Conservation (phyloP, 2,797 vertebrate genomes). For the Melanotaenia parkinsoni region DNA sequence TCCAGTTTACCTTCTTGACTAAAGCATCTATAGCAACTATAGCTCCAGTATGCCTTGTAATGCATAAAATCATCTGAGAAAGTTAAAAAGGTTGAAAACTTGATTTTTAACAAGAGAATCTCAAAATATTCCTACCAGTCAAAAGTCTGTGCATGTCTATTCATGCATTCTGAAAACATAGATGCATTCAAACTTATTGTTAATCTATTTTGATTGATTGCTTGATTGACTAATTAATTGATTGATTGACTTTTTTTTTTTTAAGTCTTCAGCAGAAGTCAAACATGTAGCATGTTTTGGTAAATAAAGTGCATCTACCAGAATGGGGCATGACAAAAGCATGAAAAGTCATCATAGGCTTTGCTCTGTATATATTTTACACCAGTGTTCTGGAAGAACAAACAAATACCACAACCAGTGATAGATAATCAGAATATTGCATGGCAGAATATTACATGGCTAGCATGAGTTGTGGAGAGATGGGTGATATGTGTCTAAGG, state of each 20-base stretch:
- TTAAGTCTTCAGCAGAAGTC: conserved; percentile 34
- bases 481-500: conserved; percentile 30
- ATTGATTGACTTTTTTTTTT: background rate
- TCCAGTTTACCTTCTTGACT: too few relatives aligned
- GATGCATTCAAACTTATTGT: background rate
- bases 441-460: conserved; percentile 15
- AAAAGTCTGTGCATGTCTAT: background rate
- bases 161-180: background rate
- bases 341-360: conserved; percentile 35
- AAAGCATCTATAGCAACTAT: too few relatives aligned
- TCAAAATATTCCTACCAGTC: background rate
- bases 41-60: too few relatives aligned
- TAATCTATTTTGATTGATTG: background rate
- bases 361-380: conserved; percentile 44
- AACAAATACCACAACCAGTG: conserved; percentile 30
- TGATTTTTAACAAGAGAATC: too few relatives aligned
- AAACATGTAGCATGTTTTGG: conserved; percentile 27
- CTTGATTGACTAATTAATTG: too few relatives aligned
- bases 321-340: conserved; percentile 49
- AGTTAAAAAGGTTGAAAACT: too few relatives aligned
- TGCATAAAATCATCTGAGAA: too few relatives aligned
- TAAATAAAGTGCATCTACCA: conserved; percentile 43
- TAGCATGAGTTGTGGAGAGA: background rate
- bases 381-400: conserved; percentile 67
- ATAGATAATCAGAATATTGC: conserved; percentile 63